Percentiles rank a stretch among this genome's conserved stretches.
Conservation (phyloP, 2,888 invertebrate species). For the Trachelus iudaicus region DNA sequence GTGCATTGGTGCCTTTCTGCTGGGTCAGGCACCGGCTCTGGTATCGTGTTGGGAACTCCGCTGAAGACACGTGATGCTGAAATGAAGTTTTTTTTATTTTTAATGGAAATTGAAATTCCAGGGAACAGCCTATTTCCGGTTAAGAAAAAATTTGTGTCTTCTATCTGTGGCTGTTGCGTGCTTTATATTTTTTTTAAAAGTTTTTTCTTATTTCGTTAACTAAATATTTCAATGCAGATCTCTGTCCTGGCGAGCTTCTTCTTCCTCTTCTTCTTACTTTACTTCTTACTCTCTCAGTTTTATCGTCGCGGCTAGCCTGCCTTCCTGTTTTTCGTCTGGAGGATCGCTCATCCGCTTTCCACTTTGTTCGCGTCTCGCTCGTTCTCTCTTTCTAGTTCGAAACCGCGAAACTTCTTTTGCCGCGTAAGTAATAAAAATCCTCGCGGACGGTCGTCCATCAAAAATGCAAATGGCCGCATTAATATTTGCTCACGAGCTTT, state of each 20-base stretch:
- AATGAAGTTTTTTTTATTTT: background rate
- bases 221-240: conserved; percentile 22
- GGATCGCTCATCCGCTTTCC: background rate
- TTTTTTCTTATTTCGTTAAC: no score
- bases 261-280: no score
- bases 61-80: background rate
- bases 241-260: background rate
- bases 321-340: background rate
- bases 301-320: background rate
- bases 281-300: background rate
- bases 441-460: conserved; percentile 20
- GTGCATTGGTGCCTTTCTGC: background rate
- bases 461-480: conserved; percentile 33
- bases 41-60: background rate
- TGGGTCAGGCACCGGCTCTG: background rate
- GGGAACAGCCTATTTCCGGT: background rate
- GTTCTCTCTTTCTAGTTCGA: conserved; percentile 7
- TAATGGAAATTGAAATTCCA: background rate
- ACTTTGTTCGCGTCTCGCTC: background rate
- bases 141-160: no score
- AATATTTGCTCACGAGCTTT: conserved; percentile 27
- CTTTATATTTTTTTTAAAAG: background rate
- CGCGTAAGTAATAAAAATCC: background rate
- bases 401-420: background rate
- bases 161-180: background rate